Conservation (phyloP, 2,888 invertebrate genomes). For the Lochmaea capreae region DNA sequence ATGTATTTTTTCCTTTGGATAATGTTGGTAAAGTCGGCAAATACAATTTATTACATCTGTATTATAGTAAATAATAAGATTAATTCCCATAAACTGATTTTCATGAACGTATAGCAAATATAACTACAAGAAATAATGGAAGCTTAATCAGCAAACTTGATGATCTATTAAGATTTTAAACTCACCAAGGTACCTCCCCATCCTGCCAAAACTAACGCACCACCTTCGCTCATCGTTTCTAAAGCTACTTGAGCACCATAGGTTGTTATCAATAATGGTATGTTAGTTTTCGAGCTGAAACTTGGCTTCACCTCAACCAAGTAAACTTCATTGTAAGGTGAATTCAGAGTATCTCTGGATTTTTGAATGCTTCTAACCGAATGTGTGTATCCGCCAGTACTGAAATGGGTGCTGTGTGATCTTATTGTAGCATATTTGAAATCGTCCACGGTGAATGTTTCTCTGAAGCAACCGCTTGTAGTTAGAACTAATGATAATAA, state of each 20-base stretch:
- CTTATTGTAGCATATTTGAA: conserved; percentile 7
- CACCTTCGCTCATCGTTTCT: conserved; percentile 8
- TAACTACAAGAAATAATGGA: no score
- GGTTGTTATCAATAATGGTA: conserved; percentile 1
- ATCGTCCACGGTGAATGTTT: background rate
- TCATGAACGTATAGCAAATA: no score
- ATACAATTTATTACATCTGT: no score
- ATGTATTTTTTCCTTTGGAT: no score
- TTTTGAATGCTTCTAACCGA: background rate
- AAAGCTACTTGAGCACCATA: conserved; percentile 5
- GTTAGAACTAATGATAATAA: background rate
- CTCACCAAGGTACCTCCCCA: background rate
- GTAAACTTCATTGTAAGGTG: conserved; percentile 11
- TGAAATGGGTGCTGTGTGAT: conserved; percentile 6
- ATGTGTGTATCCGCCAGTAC: background rate
- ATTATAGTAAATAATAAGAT: no score
- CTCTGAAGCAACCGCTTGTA: conserved; percentile 4
- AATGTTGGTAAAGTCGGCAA: no score
- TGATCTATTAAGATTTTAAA: background rate
- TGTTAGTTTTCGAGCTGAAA: conserved; percentile 15
- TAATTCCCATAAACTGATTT: no score
- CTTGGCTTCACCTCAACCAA: conserved; percentile 9
- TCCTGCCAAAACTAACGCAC: background rate
- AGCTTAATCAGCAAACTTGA: background rate
- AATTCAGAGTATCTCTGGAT: background rate